Evolutionary conservation across 2,113 vertebrate species (phyloP), one percentile per base, ranked within the genome.

Genomic region (Paralichthys olivaceus): DNA sequence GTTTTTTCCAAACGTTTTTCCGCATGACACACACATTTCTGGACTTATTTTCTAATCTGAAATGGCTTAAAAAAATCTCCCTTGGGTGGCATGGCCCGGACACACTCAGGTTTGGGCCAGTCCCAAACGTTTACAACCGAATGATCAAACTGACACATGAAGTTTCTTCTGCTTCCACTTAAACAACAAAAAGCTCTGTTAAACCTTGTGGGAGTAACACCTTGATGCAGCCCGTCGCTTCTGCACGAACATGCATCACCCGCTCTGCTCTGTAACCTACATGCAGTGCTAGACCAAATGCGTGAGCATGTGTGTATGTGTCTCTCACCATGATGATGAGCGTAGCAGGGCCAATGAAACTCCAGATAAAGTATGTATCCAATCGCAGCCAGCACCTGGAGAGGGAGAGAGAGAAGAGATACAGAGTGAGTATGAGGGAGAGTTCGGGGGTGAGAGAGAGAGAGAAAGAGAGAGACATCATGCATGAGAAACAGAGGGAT

Each of bases 321-420:
- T 79, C 25, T 84, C 95, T 96, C 93, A 99, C 98, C 98, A 99
- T 99, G 91, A 99, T 99, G 93, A 99, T 99, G 92, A 99, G 96
- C 75, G 98, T 99, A 49, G 97, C 98, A 0, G 98, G 98, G 89
- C 98, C 98, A 95, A 99, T 99, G 93, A 99, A 99, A 91, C 98
- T 99, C 98, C 98, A 99, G 94, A 99, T 99, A 91, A 99, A 99
- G 93, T 99, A 99, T 65, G 97, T 99, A 93, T 99, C 98, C 93
- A 98, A 95, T 78, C 98, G 95, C 28, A 99, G 95, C 98, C 98
- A 99, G 93, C 98, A 99, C 93, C 98, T 99, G 93, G 77, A 96
- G 92, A 93, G 51, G 80, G 19, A 69, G 45, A 67, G 69, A 64
- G 14, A 70, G 62, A 67, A 56, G 12, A 79, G 26, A 77, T 47